Evolutionary conservation across 1,140 invertebrate genomes (phyloP), one percentile per base, ranked within the genome.

Genomic region (Lasaia peninsularis): DNA sequence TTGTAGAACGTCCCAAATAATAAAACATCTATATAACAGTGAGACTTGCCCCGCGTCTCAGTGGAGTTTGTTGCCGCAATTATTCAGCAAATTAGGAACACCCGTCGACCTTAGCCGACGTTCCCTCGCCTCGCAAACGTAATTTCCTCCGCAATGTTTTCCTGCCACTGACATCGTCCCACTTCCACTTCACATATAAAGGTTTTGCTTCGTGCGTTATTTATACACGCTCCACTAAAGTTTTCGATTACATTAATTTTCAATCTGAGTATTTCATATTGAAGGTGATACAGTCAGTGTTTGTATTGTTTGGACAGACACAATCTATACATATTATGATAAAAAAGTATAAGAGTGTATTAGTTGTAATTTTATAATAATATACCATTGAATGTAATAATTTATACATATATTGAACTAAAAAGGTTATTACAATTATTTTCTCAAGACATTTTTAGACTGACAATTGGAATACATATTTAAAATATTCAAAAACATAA

Each of bases 101-200:
- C 63, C 62, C 63, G 52, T 60, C 69, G 60, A 69, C 65, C 69
- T 71, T 55, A 56, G 49, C 44, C 21, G 56, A 37, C 59, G 56
- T 31, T 55, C 59, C 60, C 52, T 64, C 55, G 62, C 60, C 63
- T 61, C 69, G 70, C 69, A 78, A 76, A 73, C 69, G 67, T 72
- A 73, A 76, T 78, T 78, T 78, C 73, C 75, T 71, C 51, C 71
- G 69, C 75, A 77, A 75, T 77, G 77, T 74, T 76, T 74, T 76
- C 69, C 73, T 71, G 71, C 68, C 65, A 59, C 58, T 58, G 65
- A 58, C 67, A 50, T 16, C 55, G 33, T 33, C 20, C 52, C 32
- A 54, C 35, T 16, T 21, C 20, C 52, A 10, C 18, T 37, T 18
- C 34, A 20, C 53, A 55, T 40, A 44, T 31, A 28, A 20, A 21